Base-by-base conservation (phyloP, 2,113 vertebrate genomes). In the Machaerirhynchus nigripectus region DNA sequence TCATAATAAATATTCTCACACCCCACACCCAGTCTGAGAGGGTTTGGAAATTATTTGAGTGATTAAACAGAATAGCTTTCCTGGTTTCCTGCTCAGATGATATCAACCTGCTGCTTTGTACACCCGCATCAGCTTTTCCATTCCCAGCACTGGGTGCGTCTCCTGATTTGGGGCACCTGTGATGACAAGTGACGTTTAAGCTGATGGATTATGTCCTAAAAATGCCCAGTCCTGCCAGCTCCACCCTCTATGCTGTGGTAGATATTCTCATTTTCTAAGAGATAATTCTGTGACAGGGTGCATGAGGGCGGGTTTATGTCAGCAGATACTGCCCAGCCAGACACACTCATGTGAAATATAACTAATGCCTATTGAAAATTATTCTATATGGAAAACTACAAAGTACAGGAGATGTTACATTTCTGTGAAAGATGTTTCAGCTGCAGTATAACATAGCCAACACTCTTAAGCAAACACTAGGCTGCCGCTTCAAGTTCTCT, bases 61-160 rank as follows among this genome's bases (percentile, higher is more conserved):
- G 84, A 73, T 84, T 90, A 83, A 84, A 94, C 70, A 97, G 73
- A 90, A 57, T 87, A 95, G 61, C 52, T 80, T 90, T 96, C 83
- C 95, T 91, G 80, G 40, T 97, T 97, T 98, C 97, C 97, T 98
- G 97, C 83, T 81, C 73, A n/a, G 89, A 95, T 97, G 65, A 79
- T 97, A 97, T 96, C 94, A 96, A 53, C 60, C 65, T 7, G 1
- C 76, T 67, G 90, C 71, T 96, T 84, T 47, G 2, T 52, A 69
- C 9, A 11, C 81, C 82, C 17, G 0, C 70, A 81, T 98, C 97
- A 97, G 91, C 86, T 97, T 98, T 98, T 98, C 97, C 97, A 96
- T 97, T 97, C 95, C 97, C 96, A 96, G 84, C 37, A 35, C 81
- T 96, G 96, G 97, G 96, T 92, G 97, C 12, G 49, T 86, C 83